These are phyloP conservation scores for Diplolepis rosae DNA, from an alignment of 2,888 invertebrate species.

Conservation along the genomic window DNA sequence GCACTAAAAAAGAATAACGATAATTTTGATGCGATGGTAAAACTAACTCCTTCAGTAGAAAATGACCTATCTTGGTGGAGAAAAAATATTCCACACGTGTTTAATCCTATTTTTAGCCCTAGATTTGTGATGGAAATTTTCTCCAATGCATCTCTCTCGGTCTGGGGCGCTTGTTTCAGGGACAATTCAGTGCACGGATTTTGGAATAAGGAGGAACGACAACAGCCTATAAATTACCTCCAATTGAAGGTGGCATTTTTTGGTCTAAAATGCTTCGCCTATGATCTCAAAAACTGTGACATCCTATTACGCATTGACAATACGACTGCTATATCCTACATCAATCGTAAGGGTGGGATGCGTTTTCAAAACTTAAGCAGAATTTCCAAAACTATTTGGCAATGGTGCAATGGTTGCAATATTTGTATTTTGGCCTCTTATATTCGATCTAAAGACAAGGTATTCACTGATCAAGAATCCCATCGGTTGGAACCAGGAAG, in stretches of 20 bases:
- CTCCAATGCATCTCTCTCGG: conserved; percentile 31
- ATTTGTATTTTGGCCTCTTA: conserved; percentile 45
- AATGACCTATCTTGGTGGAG: conserved; percentile 31
- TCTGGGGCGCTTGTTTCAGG: conserved; percentile 30
- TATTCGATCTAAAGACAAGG: conserved; percentile 40
- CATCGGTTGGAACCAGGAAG: conserved; percentile 39
- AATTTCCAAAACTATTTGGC: conserved; percentile 42
- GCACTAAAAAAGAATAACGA: conserved; percentile 7
- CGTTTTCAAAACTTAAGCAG: conserved; percentile 31
- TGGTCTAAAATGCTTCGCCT: conserved; percentile 33
- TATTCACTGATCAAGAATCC: conserved; percentile 50
- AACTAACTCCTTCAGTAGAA: conserved; percentile 9
- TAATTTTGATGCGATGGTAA: conserved; percentile 16
- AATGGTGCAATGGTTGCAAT: conserved; percentile 41
- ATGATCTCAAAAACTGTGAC: conserved; percentile 10
- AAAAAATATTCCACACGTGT: background rate
- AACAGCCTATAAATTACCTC: background rate
- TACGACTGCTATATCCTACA: conserved; percentile 39
- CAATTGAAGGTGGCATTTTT: background rate
- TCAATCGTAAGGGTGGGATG: conserved; percentile 47
- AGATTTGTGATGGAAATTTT: conserved; percentile 30
- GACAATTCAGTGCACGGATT: conserved; percentile 27
- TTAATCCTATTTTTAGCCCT: conserved; percentile 30
- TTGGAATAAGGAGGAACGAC: conserved; percentile 25
- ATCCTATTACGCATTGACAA: conserved; percentile 39